Conservation (phyloP, 2,113 vertebrate genomes). For the Hipposideros armiger region DNA sequence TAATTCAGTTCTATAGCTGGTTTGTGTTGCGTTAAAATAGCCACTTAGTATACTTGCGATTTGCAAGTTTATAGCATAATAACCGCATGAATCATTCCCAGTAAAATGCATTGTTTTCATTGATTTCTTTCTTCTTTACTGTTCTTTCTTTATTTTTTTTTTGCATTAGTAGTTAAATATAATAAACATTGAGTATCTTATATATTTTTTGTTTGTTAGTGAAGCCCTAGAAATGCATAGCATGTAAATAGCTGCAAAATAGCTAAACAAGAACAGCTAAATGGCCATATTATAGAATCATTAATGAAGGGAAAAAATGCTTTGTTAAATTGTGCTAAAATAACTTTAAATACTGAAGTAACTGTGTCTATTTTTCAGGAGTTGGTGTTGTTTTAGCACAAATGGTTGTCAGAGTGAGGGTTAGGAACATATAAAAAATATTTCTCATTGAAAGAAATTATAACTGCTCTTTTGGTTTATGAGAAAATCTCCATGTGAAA, state of each 20-base stretch:
- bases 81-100: slow-evolving; percentile 45
- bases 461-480: slow-evolving; percentile 46
- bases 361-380: slow-evolving; percentile 53
- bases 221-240: slow-evolving; percentile 17
- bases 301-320: slow-evolving; percentile 72
- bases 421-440: slow-evolving; percentile 47
- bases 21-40: slow-evolving; percentile 54
- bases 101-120: slow-evolving; percentile 62
- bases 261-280: slow-evolving; percentile 69
- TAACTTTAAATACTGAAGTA: slow-evolving; percentile 65
- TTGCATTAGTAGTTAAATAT: slow-evolving; percentile 63
- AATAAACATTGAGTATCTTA: slow-evolving; percentile 51
- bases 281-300: slow-evolving; percentile 69
- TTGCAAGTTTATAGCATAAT: slow-evolving; percentile 55
- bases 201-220: slow-evolving; percentile 53
- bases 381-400: slow-evolving; percentile 54
- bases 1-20: slow-evolving; percentile 30
- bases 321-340: slow-evolving; percentile 67
- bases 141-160: slow-evolving; percentile 3
- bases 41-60: background rate
- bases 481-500: slow-evolving; percentile 46
- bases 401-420: background rate
- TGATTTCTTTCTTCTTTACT: slow-evolving; percentile 66
- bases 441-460: slow-evolving; percentile 47
- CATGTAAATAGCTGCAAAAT: slow-evolving; percentile 70